These are phyloP conservation scores for Rhynchonycteris naso DNA, from an alignment of 2,797 vertebrate genomes.

Conservation along the genomic window DNA sequence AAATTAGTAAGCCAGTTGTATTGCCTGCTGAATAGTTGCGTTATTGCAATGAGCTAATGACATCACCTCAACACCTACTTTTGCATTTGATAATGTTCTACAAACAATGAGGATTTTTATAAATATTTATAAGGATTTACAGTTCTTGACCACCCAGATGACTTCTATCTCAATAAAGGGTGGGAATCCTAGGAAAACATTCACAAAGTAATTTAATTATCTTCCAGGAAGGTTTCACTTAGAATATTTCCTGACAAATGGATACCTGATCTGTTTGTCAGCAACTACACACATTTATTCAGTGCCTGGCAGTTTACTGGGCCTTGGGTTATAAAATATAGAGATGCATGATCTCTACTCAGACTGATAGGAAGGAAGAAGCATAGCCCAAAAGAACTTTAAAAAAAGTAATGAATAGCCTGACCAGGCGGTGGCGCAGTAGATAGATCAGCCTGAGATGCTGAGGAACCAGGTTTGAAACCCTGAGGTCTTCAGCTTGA, in stretches of 20 bases:
- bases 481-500: no score
- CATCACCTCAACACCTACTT: neutral
- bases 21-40: neutral
- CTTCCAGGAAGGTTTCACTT: neutral
- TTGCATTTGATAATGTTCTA: slow-evolving; percentile 11
- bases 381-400: neutral
- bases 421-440: no score
- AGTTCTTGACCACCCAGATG: neutral
- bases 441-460: no score
- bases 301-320: neutral
- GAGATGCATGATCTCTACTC: neutral
- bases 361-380: neutral
- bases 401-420: neutral
- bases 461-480: no score
- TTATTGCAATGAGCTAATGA: slow-evolving; percentile 8
- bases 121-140: neutral
- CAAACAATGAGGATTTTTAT: neutral
- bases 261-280: neutral
- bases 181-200: slow-evolving; percentile 11
- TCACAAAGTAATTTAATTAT: neutral
- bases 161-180: slow-evolving; percentile 10
- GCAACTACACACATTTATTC: neutral
- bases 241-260: neutral
- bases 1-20: slow-evolving; percentile 49
- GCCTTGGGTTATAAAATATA: neutral